Conservation (phyloP, 2,797 vertebrate genomes). For the Dromococcyx pavoninus region DNA sequence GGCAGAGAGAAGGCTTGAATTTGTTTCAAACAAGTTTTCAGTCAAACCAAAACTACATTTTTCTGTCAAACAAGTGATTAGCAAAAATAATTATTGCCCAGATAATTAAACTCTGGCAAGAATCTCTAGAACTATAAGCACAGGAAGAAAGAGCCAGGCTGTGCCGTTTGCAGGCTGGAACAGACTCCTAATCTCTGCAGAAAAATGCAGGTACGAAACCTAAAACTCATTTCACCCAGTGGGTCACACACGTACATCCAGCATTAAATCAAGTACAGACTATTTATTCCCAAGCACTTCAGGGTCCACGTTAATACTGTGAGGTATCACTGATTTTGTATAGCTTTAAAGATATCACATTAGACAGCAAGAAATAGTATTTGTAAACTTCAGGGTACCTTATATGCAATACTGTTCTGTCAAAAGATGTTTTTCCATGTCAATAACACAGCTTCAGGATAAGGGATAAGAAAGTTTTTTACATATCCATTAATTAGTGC, state of each 20-base stretch:
- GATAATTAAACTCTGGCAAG: not conserved
- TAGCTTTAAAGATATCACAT: not conserved
- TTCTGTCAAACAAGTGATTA: not conserved
- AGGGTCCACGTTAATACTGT: not conserved
- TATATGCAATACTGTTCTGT: not conserved
- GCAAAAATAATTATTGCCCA: not conserved
- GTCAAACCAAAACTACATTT: not conserved
- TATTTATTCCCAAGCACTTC: not conserved
- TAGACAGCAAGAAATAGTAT: not conserved
- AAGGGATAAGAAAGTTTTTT: not conserved
- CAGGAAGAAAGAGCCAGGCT: not conserved
- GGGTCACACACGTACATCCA: not conserved
- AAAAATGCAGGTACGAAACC: not conserved
- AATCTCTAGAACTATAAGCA: not conserved
- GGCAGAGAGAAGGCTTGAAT: not conserved
- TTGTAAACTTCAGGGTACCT: not conserved
- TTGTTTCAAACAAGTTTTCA: not conserved
- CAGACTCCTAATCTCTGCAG: not conserved
- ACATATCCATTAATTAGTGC: slow-evolving; percentile 59
- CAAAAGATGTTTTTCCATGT: not conserved
- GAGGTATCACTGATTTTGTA: not conserved
- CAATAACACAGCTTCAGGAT: not conserved
- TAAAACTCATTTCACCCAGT: not conserved
- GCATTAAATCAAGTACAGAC: not conserved
- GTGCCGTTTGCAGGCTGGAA: not conserved